phyloP scores from a whole-genome alignment of 2,797 vertebrate species.

The Gila robusta region DNA sequence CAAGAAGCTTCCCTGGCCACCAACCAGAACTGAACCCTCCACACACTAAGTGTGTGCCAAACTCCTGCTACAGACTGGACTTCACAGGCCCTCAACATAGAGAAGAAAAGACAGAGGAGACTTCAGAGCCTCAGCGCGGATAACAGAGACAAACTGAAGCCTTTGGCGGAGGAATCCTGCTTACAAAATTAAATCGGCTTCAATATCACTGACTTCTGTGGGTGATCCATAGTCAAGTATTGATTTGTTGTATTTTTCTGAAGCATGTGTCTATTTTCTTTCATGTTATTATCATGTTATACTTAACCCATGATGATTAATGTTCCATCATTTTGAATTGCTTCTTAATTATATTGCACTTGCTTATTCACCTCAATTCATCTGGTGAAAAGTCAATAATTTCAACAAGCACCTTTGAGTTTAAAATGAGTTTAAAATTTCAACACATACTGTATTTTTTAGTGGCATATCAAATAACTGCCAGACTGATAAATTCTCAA shows the following conservation, averaged over 20 bases:
- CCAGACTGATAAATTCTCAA: background rate
- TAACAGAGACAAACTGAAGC: background rate
- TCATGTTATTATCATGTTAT: background rate
- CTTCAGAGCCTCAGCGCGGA: background rate
- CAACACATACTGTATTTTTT: background rate
- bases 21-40: slow-evolving; percentile 61
- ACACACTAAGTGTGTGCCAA: slow-evolving; percentile 48
- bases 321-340: background rate
- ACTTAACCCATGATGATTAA: background rate
- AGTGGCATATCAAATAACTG: no score
- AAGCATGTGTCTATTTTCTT: background rate
- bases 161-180: background rate
- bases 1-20: slow-evolving; percentile 60
- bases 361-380: background rate
- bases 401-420: background rate
- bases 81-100: slow-evolving; percentile 37
- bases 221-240: background rate
- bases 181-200: background rate
- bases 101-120: background rate
- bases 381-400: background rate
- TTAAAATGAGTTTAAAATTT: background rate
- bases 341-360: background rate
- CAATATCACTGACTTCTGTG: background rate
- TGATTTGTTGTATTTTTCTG: background rate
- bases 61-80: slow-evolving; percentile 61